Evolutionary conservation across 2,888 invertebrate species (phyloP).

Genomic region (Scaptomyza flava): DNA sequence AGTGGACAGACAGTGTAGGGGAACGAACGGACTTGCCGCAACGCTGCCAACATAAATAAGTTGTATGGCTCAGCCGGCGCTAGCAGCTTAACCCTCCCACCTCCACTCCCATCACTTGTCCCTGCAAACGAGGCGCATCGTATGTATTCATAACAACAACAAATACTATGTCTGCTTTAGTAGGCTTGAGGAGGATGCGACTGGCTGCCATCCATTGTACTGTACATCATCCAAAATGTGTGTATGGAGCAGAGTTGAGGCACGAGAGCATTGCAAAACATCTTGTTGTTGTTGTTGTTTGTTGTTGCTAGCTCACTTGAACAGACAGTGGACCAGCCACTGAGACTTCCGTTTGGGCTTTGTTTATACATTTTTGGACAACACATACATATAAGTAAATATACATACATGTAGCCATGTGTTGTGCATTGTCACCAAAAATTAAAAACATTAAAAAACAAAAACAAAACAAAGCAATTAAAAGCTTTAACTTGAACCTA

Average conservation of each 20-base stretch:
- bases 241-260: conserved; percentile 41
- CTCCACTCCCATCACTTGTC: neutral
- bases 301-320: conserved; percentile 52
- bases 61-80: conserved; percentile 63
- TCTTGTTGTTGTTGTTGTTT: conserved; percentile 43
- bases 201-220: conserved; percentile 37
- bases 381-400: conserved; percentile 13
- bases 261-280: conserved; percentile 66
- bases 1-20: conserved; percentile 29
- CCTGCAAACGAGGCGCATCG: conserved; percentile 41
- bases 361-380: conserved; percentile 59
- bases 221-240: conserved; percentile 50
- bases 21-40: conserved; percentile 49
- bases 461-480: conserved; percentile 69
- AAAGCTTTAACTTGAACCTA: conserved; percentile 58
- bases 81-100: conserved; percentile 41
- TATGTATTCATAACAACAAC: conserved; percentile 66
- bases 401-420: conserved; percentile 13
- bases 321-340: conserved; percentile 64
- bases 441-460: neutral
- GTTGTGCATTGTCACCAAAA: conserved; percentile 35
- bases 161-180: conserved; percentile 28
- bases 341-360: conserved; percentile 73
- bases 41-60: conserved; percentile 70
- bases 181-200: conserved; percentile 39